Percentiles rank a stretch among this genome's conserved stretches.
Evolutionary conservation across 2,888 invertebrate species (phyloP).

Genomic region (Leucania comma): DNA sequence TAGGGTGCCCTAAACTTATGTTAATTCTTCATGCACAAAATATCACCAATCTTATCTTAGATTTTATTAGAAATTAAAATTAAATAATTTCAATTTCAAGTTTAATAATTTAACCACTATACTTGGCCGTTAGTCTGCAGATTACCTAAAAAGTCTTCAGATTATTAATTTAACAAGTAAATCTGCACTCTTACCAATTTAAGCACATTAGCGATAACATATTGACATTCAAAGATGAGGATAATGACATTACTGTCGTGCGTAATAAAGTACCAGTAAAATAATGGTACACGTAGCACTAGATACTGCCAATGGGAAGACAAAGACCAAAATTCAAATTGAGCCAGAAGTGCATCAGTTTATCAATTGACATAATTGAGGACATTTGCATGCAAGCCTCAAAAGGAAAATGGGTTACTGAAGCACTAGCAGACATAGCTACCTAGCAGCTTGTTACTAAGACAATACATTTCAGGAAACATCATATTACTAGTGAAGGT

Average conservation of each 20-base stretch:
- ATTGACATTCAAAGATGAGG: background rate
- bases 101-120: too few relatives aligned
- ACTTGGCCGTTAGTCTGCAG: too few relatives aligned
- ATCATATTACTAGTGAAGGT: background rate
- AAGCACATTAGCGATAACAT: too few relatives aligned
- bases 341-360: conserved; percentile 5
- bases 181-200: too few relatives aligned
- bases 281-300: background rate
- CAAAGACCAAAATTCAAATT: conserved; percentile 5
- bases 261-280: too few relatives aligned
- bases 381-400: conserved; percentile 19
- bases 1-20: too few relatives aligned
- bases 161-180: too few relatives aligned
- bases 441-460: conserved; percentile 12
- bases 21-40: too few relatives aligned
- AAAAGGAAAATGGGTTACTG: conserved; percentile 27
- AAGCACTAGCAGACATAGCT: background rate
- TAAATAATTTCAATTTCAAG: too few relatives aligned
- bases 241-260: background rate
- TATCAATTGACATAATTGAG: conserved; percentile 15
- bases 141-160: too few relatives aligned
- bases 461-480: conserved; percentile 15
- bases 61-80: too few relatives aligned
- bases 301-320: background rate
- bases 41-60: too few relatives aligned